Evolutionary conservation across 2,888 invertebrate species (phyloP).

Genomic region (Conchocele bisecta): DNA sequence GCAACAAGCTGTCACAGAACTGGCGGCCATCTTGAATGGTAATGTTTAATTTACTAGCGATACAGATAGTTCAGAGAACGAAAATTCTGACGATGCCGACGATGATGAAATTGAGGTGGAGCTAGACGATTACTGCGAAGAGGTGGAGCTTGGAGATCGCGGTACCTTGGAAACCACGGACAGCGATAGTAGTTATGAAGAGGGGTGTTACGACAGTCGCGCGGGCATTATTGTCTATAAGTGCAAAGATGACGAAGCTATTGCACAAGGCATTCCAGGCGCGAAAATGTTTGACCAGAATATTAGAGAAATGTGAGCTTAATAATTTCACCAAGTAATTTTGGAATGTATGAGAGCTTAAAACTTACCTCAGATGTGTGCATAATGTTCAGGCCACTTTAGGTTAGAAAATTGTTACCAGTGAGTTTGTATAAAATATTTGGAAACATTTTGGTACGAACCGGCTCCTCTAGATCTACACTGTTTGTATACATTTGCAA

Average conservation of each 20-base stretch:
- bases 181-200: slow-evolving; percentile 80
- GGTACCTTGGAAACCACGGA: slow-evolving; percentile 57
- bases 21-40: slow-evolving; percentile 16
- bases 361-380: too few species aligned
- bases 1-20: background rate
- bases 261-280: slow-evolving; percentile 77
- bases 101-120: slow-evolving; percentile 54
- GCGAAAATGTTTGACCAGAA: slow-evolving; percentile 82
- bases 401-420: background rate
- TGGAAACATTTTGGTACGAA: background rate
- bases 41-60: slow-evolving; percentile 50
- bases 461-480: too few species aligned
- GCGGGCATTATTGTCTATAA: slow-evolving; percentile 81
- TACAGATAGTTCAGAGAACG: slow-evolving; percentile 37
- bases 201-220: slow-evolving; percentile 83
- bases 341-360: background rate
- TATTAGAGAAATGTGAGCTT: slow-evolving; percentile 81
- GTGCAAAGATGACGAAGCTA: slow-evolving; percentile 81
- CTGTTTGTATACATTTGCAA: too few species aligned
- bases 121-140: slow-evolving; percentile 40
- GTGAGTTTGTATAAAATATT: background rate
- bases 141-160: slow-evolving; percentile 53
- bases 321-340: background rate
- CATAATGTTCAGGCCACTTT: background rate
- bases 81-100: slow-evolving; percentile 48